Evolutionary conservation across 1,140 invertebrate genomes (phyloP).

Genomic region (Trichoplusia ni): DNA sequence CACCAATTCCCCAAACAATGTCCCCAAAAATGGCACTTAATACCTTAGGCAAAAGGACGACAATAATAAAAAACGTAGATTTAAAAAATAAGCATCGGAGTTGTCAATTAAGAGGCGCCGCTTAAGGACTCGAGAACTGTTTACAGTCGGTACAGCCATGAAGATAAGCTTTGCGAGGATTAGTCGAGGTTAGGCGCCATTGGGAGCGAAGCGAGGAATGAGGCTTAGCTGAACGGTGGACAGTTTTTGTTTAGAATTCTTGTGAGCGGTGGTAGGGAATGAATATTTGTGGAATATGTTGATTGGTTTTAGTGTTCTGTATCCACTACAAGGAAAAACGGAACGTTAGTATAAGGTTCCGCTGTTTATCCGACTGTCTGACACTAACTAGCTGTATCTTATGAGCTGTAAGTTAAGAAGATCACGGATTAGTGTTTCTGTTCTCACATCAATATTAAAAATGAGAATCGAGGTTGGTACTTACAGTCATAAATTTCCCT

Average conservation of each 20-base stretch:
- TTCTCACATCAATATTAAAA: too few species aligned
- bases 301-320: neutral
- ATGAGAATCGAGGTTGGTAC: too few species aligned
- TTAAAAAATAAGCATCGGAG: neutral
- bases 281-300: neutral
- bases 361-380: too few species aligned
- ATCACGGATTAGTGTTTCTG: too few species aligned
- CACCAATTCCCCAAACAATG: too few species aligned
- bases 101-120: neutral
- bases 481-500: too few species aligned
- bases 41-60: neutral
- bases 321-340: too few species aligned
- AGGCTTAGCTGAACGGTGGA: too few species aligned
- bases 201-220: neutral
- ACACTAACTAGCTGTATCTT: too few species aligned
- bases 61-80: conserved; percentile 1
- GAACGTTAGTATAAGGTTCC: too few species aligned
- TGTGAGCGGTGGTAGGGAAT: neutral
- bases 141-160: conserved; percentile 1
- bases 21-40: too few species aligned
- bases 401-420: too few species aligned
- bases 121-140: neutral
- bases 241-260: neutral
- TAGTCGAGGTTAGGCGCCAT: neutral
- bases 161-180: conserved; percentile 11